Base-by-base conservation (phyloP, 2,113 vertebrate species). In the Psettodes erumei region DNA sequence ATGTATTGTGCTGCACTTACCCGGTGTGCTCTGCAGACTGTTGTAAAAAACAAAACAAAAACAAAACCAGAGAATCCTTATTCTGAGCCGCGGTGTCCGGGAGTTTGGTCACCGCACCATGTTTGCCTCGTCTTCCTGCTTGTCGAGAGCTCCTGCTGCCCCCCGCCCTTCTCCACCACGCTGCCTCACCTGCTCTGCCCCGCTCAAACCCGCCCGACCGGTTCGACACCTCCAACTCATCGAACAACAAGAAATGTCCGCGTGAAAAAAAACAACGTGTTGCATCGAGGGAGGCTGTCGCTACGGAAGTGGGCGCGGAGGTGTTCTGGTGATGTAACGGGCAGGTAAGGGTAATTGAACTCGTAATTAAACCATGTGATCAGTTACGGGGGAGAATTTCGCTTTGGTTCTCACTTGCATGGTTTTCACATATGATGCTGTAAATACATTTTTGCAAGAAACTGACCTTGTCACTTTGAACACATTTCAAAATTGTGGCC, bases 91-190 rank as follows among this genome's bases (percentile, higher is more conserved):
- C 58, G 35, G 38, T 55, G 56, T 85, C 9, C 23, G 16, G 43
- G 18, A 8, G 67, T 15, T 2, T 30, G 27, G 32, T 85, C 80
- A 81, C 66, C 77, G 67, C 64, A 72, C 86, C 89, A 88, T 89
- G 64, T 85, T 88, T 32, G 37, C 54, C 56, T 50, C 71, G 62
- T 35, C 84, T 89, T 89, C 89, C 89, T 82, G 86, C 65, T 88
- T 75, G 47, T 67, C 3, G 4, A 33, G 38, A 63, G 59, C 21
- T 58, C 32, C 55, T 15, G 47, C 60, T 51, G 70, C 51, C 81
- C 83, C 73, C 74, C 79, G 74, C 85, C 87, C 83, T 86, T 53
- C 37, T 64, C n/a, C 55, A n/a, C 64, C 54, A 25, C 55, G 58
- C 60, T 8, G 19, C 74, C 74, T 82, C 70, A 68, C 80, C 82